phyloP scores from a whole-genome alignment of 2,888 invertebrate genomes.

The Glaucopsyche alexis region DNA sequence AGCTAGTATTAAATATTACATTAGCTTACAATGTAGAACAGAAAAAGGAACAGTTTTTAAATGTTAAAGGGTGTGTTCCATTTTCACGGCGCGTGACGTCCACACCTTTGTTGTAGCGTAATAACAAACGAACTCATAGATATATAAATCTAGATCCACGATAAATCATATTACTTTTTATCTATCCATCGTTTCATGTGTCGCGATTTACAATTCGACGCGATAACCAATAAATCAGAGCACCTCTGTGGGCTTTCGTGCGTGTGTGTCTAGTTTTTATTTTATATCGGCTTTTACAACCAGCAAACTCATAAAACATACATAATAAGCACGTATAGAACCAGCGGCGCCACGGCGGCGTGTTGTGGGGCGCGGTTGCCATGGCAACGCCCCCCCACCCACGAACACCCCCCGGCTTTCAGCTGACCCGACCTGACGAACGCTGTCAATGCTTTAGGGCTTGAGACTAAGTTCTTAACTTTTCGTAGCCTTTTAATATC shows the following conservation, averaged over 20 bases:
- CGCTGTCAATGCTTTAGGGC: slow-evolving; percentile 57
- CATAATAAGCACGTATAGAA: slow-evolving; percentile 56
- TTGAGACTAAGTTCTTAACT: slow-evolving; percentile 40
- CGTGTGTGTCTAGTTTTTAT: slow-evolving; percentile 35
- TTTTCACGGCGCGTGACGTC: slow-evolving; percentile 54
- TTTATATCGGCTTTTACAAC: slow-evolving; percentile 31
- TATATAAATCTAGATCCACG: slow-evolving; percentile 21
- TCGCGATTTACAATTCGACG: neutral
- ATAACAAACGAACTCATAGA: slow-evolving; percentile 23
- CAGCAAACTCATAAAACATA: slow-evolving; percentile 68
- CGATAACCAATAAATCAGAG: neutral
- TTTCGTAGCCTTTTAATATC: slow-evolving; percentile 34
- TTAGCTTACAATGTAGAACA: slow-evolving; percentile 8
- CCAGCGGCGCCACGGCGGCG: slow-evolving; percentile 72
- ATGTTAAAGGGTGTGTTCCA: slow-evolving; percentile 61
- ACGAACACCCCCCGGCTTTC: slow-evolving; percentile 51
- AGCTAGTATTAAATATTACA: neutral
- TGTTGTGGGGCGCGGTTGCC: slow-evolving; percentile 74
- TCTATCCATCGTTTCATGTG: neutral
- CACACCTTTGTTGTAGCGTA: slow-evolving; percentile 40
- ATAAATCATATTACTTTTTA: neutral
- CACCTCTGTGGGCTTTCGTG: slow-evolving; percentile 18
- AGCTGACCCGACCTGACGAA: slow-evolving; percentile 76
- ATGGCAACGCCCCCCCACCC: slow-evolving; percentile 55
- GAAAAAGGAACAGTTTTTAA: slow-evolving; percentile 53